Base-by-base conservation (phyloP, 1,140 invertebrate species). In the Trichonephila clavipes region DNA sequence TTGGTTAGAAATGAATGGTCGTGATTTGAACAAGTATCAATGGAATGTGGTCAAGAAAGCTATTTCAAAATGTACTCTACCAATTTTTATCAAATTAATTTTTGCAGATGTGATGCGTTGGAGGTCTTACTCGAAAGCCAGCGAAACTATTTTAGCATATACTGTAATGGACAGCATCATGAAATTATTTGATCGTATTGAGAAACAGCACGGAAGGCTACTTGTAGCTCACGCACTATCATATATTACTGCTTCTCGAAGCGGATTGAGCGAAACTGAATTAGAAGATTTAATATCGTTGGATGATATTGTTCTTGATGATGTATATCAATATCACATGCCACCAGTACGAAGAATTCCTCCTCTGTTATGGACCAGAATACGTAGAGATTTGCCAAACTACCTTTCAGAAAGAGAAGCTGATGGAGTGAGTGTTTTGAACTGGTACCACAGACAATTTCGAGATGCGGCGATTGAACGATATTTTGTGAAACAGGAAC, bases 81-180 rank as follows among this genome's bases (percentile, higher is more conserved):
- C 99, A 0, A 98, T 99, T 64, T 99, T 99, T 95, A 98, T 99
- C 0, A 99, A 99, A 96, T 96, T 99, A 28, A 98, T 99, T 0
- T 99, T 99, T 96, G 98, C 98, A 16, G 98, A 99, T 96, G 98
- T 99, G 18, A 99, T 98, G 95, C 96, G 98, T 90, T 99, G 99
- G 99, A 97, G 98, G 85, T 99, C 98, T 93, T 99, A 99, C 95
- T 99, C 98, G 0, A 98, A 98, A 95, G 98, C 98, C 0, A 97
- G 98, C 94, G 98, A 99, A 94, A 99, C 98, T 0, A 97, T 98
- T 95, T 96, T 99, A 64, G 98, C 98, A 0, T 98, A 98, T 51
- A 99, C 98, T 10, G 99, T 99, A 0, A 99, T 99, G 97, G 99
- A 99, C 95, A 98, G 98, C 21, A 99, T 99, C 95, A 99, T 99